Evolutionary conservation across 2,113 vertebrate genomes (phyloP).

Genomic region (Ailurus styani): DNA sequence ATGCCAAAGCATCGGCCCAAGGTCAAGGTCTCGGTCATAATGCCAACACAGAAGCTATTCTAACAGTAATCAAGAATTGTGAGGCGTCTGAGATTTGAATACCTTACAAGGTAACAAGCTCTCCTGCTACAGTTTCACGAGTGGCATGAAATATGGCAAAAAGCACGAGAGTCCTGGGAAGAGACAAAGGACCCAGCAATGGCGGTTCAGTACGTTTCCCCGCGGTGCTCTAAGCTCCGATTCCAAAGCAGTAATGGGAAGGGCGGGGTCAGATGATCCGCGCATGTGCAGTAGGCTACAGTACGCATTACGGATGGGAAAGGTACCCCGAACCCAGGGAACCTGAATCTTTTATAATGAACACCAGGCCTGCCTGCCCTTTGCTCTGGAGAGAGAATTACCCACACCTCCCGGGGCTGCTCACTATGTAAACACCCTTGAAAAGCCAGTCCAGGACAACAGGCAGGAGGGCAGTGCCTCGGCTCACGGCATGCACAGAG

Average conservation of each 20-base stretch:
- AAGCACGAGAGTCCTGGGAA: background rate
- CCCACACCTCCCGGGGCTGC: background rate
- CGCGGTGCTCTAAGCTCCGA: background rate
- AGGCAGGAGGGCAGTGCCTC: background rate
- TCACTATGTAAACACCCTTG: background rate
- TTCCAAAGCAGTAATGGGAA: background rate
- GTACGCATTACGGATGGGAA: background rate
- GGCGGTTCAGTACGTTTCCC: background rate
- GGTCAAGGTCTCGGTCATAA: background rate
- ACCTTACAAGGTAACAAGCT: background rate
- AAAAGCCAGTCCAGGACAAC: background rate
- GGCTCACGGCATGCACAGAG: background rate
- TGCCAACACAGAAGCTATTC: background rate
- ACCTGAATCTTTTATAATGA: background rate
- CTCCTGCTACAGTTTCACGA: background rate
- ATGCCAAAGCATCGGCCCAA: background rate
- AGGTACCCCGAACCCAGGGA: background rate
- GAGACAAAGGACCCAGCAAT: background rate
- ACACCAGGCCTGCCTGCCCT: background rate
- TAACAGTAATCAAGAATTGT: background rate
- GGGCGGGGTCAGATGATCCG: background rate
- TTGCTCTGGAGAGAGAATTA: background rate
- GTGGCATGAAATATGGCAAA: background rate
- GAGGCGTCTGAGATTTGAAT: background rate
- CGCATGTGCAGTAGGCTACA: rapidly evolving